Conservation (phyloP, 92 coral and sea anemone genomes). For the Epizoanthus ramosus region DNA sequence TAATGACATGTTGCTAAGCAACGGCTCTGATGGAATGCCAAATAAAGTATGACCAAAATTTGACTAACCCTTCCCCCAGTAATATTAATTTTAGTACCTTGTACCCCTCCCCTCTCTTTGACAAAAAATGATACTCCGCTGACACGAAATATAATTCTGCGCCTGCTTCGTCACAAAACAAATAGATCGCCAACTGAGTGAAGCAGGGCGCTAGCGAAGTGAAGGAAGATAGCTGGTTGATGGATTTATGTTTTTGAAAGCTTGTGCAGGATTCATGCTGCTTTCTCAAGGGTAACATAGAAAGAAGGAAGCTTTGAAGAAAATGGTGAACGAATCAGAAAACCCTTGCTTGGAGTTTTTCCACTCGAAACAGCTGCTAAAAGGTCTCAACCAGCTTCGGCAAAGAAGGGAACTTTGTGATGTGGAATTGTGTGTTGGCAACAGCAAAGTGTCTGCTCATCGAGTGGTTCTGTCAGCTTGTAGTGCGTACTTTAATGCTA, state of each 20-base stretch:
- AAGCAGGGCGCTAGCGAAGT: slow-evolving; percentile 19
- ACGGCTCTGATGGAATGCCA: background rate
- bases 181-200: slow-evolving; percentile 40
- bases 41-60: background rate
- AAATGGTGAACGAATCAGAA: slow-evolving; percentile 83
- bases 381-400: slow-evolving; percentile 83
- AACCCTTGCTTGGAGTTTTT: slow-evolving; percentile 72
- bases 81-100: no score
- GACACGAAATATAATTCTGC: slow-evolving; percentile 14
- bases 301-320: slow-evolving; percentile 17
- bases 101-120: background rate
- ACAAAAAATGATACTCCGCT: background rate
- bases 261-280: slow-evolving; percentile 8
- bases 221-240: slow-evolving; percentile 22
- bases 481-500: slow-evolving; percentile 88
- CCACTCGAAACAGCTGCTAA: slow-evolving; percentile 85
- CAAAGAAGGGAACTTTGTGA: slow-evolving; percentile 90
- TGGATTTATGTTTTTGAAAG: slow-evolving; percentile 28
- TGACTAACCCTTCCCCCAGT: background rate
- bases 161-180: slow-evolving; percentile 34
- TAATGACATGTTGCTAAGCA: slow-evolving; percentile 27
- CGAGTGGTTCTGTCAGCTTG: slow-evolving; percentile 94
- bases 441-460: slow-evolving; percentile 80
- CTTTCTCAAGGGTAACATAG: slow-evolving; percentile 10
- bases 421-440: slow-evolving; percentile 89